Evolutionary conservation across 2,113 vertebrate species (phyloP), one percentile per base, ranked within the genome.

Genomic region (western clawed frog (Xenopus tropicalis)): DNA sequence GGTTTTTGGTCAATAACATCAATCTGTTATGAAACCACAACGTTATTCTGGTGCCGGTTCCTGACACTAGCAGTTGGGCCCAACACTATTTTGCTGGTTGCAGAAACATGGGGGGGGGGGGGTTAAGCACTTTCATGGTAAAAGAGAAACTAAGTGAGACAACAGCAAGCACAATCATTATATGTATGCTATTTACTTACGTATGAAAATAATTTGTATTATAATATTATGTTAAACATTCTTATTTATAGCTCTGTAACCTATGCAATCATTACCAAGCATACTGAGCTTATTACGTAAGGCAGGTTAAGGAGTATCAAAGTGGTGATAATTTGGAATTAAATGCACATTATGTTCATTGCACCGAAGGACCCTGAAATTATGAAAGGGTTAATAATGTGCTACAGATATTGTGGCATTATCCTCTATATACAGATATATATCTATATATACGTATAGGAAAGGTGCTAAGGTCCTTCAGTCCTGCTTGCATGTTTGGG

Each of bases 201-300:
- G 87, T 92, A 92, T 91, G 91, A 92, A 92, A 92, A 92, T 92
- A 92, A 54, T 84, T 91, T 90, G 90, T 90, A 88, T 86, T 88
- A 90, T 91, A 90, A 90, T 91, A 37, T 37, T 37, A 91, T 85
- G 90, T 90, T 91, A 92, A 88, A 92, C 90, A 91, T 91, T 91
- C 87, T 89, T 88, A 86, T 90, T 91, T 91, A 91, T 92, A 92
- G 83, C 85, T 89, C 84, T 83, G 63, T 88, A 87, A 88, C 88
- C 88, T 89, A 91, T 82, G 85, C 84, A 86, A 87, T 85, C 79
- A 85, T 86, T 92, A 88, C 86, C 83, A 86, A 86, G 78, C 83
- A 69, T 85, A 82, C 80, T 78, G 87, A 81, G 83, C 88, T 85
- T 84, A 5, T 84, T 81, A 85, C 70, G 85, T 92, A 92, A 92